Evolutionary conservation across 2,113 vertebrate species (phyloP).

Genomic region (Hippocampus mohnikei): DNA sequence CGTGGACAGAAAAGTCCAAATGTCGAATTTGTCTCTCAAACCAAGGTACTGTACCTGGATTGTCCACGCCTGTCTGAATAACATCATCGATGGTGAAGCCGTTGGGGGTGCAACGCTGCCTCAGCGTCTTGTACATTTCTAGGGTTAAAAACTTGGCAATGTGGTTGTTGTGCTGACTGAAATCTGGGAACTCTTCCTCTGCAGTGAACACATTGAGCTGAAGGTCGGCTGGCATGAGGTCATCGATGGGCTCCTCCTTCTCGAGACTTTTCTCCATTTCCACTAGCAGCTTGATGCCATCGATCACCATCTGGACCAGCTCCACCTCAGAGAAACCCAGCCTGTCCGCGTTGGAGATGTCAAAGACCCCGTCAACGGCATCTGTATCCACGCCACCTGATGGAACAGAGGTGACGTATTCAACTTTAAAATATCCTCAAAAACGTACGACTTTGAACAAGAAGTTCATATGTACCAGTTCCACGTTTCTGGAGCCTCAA

Average conservation of each 20-base stretch:
- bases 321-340: constrained; percentile 8
- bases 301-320: constrained; percentile 1
- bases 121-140: constrained; percentile 9
- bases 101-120: constrained; percentile 1
- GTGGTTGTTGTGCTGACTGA: constrained; percentile 7
- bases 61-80: constrained; percentile 8
- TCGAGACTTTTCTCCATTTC: constrained; percentile 5
- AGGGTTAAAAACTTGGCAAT: neutral
- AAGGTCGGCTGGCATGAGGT: neutral
- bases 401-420: neutral
- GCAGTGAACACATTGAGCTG: neutral
- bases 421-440: neutral
- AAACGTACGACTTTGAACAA: too few relatives aligned
- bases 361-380: constrained; percentile 1
- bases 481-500: constrained; percentile 8
- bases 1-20: neutral
- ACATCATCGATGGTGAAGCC: constrained; percentile 2
- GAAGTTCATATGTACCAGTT: neutral
- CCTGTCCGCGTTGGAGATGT: constrained; percentile 2
- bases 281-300: constrained; percentile 1
- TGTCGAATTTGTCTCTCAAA: neutral
- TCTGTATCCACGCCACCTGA: constrained; percentile 5
- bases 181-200: constrained; percentile 4
- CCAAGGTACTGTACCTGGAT: neutral
- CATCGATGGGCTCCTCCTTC: neutral